These are phyloP conservation scores for Champsocephalus esox DNA, from an alignment of 2,797 vertebrate genomes.

Conservation along the genomic window DNA sequence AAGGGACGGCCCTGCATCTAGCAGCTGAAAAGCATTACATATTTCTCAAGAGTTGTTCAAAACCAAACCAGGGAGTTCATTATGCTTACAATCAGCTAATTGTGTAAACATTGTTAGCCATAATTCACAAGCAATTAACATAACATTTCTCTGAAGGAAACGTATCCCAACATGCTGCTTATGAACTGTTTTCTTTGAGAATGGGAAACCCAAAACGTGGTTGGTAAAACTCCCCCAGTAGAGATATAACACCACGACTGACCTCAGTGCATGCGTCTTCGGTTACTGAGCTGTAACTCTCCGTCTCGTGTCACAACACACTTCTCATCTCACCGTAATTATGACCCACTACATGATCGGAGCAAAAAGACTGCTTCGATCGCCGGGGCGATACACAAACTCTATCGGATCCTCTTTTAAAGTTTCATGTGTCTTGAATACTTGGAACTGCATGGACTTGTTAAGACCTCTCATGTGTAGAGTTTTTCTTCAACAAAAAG, in stretches of 20 bases:
- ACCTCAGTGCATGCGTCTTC: not conserved
- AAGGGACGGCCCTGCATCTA: too few species aligned
- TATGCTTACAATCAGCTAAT: too few species aligned
- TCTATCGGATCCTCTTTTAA: not conserved
- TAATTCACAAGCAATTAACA: too few species aligned
- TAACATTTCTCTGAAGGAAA: too few species aligned
- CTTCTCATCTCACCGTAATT: conserved; percentile 1
- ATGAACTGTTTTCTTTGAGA: too few species aligned
- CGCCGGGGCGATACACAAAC: not conserved
- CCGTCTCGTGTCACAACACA: not conserved
- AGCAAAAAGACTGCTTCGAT: not conserved
- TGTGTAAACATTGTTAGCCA: too few species aligned
- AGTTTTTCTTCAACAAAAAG: not conserved
- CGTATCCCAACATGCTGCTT: too few species aligned
- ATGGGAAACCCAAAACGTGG: not conserved
- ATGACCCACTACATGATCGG: not conserved
- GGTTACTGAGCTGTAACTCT: conserved; percentile 6
- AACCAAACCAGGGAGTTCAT: too few species aligned
- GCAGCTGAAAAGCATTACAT: too few species aligned
- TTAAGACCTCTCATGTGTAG: not conserved
- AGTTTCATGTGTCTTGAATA: not conserved
- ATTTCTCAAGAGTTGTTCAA: too few species aligned
- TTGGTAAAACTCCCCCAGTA: not conserved
- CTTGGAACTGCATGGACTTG: not conserved
- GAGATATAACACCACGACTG: not conserved